Conservation (phyloP, 2,888 invertebrate species). For the Steinernema carpocapsae region DNA sequence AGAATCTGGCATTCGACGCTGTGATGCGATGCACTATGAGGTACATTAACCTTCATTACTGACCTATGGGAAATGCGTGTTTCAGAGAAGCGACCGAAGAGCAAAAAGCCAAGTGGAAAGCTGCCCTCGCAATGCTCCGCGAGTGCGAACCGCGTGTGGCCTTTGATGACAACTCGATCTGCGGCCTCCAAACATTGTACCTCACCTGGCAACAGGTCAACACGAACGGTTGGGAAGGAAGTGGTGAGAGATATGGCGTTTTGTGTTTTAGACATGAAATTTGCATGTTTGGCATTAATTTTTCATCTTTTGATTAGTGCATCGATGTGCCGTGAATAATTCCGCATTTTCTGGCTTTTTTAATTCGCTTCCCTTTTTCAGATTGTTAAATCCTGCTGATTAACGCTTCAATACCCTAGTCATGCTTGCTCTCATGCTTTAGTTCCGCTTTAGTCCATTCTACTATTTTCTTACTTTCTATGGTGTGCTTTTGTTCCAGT, state of each 20-base stretch:
- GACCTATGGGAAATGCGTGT: not conserved
- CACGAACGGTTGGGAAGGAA: slow-evolving; percentile 28
- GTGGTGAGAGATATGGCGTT: not conserved
- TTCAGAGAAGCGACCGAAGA: slow-evolving; percentile 16
- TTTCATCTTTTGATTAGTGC: no score
- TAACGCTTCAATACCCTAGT: not conserved
- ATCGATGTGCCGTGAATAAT: no score
- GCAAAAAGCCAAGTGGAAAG: slow-evolving; percentile 24
- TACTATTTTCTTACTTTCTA: no score
- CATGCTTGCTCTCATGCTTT: not conserved
- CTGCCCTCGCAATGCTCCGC: not conserved
- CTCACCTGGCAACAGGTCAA: slow-evolving; percentile 28
- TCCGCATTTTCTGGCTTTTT: no score
- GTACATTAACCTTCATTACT: not conserved
- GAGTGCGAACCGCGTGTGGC: slow-evolving; percentile 24
- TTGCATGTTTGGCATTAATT: no score
- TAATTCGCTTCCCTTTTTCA: no score
- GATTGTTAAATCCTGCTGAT: no score
- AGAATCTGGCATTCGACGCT: slow-evolving; percentile 6
- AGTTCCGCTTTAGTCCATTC: no score
- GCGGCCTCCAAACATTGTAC: slow-evolving; percentile 21
- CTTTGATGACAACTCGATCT: slow-evolving; percentile 24
- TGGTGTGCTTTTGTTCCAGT: slow-evolving; percentile 3
- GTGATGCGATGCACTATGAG: slow-evolving; percentile 3
- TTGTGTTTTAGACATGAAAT: not conserved